Base-by-base conservation (phyloP, 2,797 vertebrate genomes). In the Mallotus villosus region DNA sequence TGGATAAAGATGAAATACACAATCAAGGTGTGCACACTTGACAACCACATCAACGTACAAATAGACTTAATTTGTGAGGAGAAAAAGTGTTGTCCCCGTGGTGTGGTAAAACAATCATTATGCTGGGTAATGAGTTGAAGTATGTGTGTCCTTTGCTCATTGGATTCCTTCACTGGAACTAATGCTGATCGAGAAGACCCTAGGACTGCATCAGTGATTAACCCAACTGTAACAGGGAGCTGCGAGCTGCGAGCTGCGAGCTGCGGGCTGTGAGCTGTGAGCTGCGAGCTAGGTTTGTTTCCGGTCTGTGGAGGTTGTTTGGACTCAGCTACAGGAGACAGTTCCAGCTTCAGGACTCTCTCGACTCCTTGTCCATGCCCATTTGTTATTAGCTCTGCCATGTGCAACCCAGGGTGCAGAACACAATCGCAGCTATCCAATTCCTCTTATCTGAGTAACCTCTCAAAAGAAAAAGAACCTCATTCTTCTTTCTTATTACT, bases 361-460 rank as follows among this genome's bases (percentile, higher is more conserved):
- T 62, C 55, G 17, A 71, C 75, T 65, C 60, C 59, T 27, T 60
- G 63, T 17, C 55, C 69, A 37, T 32, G 32, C 41, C 69, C 74
- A 74, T 82, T 75, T 63, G 59, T 84, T 85, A 74, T 82, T 78
- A n/a, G n/a, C 29, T 70, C 72, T 70, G 75, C 70, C 59, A 69
- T 78, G 71, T 59, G 63, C 46, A 73, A 70, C 67, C 49, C 46
- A 7, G 21, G 58, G 68, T 73, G 68, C 74, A 67, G 59, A 78
- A 73, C 59, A 71, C 70, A 84, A 82, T 84, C 74, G 58, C n/a
- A 57, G 63, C 73, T 67, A 86, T 81, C 69, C 83, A 80, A 78
- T 89, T 84, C 82, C 79, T 82, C 74, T 81, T 77, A 85, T 82
- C 84, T 34, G 58, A 76, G 57, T 55, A 66, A 61, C 75, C 68